Evolutionary conservation across 2,888 invertebrate genomes (phyloP).

Genomic region (Pteria penguin): DNA sequence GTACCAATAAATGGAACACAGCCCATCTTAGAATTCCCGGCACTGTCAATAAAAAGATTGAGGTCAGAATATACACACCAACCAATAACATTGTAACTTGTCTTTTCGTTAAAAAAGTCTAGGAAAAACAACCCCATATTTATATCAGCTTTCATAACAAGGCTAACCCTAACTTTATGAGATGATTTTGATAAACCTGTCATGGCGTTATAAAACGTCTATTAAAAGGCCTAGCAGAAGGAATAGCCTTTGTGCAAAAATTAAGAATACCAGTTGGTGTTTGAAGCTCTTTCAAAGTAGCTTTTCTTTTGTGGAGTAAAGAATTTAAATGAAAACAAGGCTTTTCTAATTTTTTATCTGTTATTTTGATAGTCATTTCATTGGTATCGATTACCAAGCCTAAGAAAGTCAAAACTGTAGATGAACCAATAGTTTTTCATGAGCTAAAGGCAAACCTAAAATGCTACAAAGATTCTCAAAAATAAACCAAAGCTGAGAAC

Average conservation of each 20-base stretch:
- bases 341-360: background rate
- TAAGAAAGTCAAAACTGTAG: background rate
- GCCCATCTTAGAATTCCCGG: background rate
- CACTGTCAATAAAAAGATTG: constrained; percentile 12
- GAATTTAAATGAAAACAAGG: no score
- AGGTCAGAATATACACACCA: background rate
- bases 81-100: background rate
- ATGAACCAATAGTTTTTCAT: background rate
- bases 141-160: background rate
- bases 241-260: constrained; percentile 15
- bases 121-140: background rate
- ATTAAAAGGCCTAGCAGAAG: background rate
- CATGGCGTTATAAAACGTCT: background rate
- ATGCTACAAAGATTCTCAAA: background rate
- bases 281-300: no score
- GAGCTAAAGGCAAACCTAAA: background rate
- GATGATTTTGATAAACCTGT: background rate
- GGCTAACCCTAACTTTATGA: background rate
- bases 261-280: background rate
- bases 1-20: constrained; percentile 13
- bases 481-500: background rate
- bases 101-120: constrained; percentile 1
- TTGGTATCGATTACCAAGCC: background rate
- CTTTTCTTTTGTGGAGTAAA: no score
- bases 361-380: background rate